Evolutionary conservation across 2,888 invertebrate genomes (phyloP).

Genomic region (Heliconius sara): DNA sequence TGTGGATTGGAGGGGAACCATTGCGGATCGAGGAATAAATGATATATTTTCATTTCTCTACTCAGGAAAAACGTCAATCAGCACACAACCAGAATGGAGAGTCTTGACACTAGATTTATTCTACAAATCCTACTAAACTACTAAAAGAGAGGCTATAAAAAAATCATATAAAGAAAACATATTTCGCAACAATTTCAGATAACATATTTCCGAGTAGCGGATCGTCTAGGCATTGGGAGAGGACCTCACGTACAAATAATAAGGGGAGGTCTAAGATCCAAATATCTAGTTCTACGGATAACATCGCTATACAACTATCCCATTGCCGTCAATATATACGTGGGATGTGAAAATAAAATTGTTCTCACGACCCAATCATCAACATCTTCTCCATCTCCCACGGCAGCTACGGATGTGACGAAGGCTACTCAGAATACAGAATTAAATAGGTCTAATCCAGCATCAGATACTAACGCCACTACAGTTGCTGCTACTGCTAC

Average conservation of each 20-base stretch:
- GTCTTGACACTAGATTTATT: neutral
- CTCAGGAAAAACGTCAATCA: neutral
- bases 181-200: constrained; percentile 58
- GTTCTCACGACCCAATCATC: constrained; percentile 18
- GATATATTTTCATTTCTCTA: no score
- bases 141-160: neutral
- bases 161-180: neutral
- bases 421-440: neutral
- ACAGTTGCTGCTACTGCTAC: neutral
- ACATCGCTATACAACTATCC: constrained; percentile 63
- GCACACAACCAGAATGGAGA: neutral
- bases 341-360: constrained; percentile 66
- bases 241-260: constrained; percentile 61
- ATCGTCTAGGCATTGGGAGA: constrained; percentile 64
- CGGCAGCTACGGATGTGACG: neutral
- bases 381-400: neutral
- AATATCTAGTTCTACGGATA: constrained; percentile 59
- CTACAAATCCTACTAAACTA: no score
- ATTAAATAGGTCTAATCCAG: neutral
- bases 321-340: constrained; percentile 69
- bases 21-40: no score
- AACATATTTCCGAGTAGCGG: constrained; percentile 68
- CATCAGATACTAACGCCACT: neutral
- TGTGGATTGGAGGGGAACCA: no score
- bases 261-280: constrained; percentile 65